Base-by-base conservation (phyloP, 2,888 invertebrate genomes). In the Uropetala carovei region DNA sequence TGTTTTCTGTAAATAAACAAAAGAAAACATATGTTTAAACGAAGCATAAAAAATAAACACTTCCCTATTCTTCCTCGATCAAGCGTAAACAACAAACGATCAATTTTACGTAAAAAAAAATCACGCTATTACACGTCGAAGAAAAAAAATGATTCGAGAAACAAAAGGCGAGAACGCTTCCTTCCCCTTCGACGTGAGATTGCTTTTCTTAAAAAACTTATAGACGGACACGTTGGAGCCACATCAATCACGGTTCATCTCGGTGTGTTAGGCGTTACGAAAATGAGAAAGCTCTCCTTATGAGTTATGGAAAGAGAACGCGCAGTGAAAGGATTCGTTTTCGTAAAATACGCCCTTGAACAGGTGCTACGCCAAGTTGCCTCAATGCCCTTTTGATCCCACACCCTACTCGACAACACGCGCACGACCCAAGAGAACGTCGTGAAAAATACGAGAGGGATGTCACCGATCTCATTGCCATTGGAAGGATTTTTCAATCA, bases 291-390 rank as follows among this genome's bases (percentile, higher is more conserved):
- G 22, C 22, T 64, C 64, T 18, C 64, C 27, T 75, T 22, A 75
- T 10, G 22, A 75, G 75, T 75, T 75, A 75, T 75, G 75, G 27
- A 27, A 27, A 75, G 27, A 75, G 75, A 75, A 75, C 75, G 27
- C 10, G 4, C 7, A 16, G 75, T 22, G 75, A 75, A 75, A 75
- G 75, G 75, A 75, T 22, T 22, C 9, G 75, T 75, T 75, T 75
- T 27, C 75, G n/a, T 75, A 75, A 75, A 75, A 75, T 22, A 7
- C 75, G 22, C 75, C 75, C 75, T 75, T 75, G 75, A 75, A 75
- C 75, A 75, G 75, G 75, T 75, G 75, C 75, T 22, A 10, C n/a
- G 13, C 13, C 14, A 60, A 18, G 14, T 60, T 18, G 60, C 60
- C 18, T 13, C 60, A 16, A 60, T 60, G 60, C 13, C 18, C 13